Evolutionary conservation across 2,888 invertebrate species (phyloP), one percentile per base, ranked within the genome.

Genomic region (Podabrus alpinus): DNA sequence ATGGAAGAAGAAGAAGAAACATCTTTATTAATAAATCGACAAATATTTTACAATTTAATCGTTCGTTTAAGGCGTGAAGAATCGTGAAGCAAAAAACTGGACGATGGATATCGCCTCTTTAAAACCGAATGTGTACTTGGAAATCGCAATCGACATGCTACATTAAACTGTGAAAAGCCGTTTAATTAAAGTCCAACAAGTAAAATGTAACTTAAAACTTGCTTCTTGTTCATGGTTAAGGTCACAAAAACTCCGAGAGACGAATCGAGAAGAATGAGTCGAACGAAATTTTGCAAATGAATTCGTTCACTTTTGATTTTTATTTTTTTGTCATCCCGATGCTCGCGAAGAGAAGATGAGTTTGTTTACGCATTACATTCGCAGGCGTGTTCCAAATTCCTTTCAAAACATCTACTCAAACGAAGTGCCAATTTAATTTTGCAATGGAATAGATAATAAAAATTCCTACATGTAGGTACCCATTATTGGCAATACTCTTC

Each of bases 181-280:
- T 67, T 71, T 71, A 71, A 71, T 71, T 66, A 66, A 71, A 71
- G 64, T 59, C 67, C 67, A 25, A 25, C 59, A 66, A 71, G 60
- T 16, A 15, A 60, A 59, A 71, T 59, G 59, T 61, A 59, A 15
- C 66, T 60, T 71, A 59, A 67, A 67, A 69, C 71, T 67, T 25
- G 66, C 66, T 71, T 25, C 59, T 64, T 64, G 71, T 67, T 67
- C 66, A 71, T 60, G 71, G 71, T 67, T 71, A 71, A 71, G 71
- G 71, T 71, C 71, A 64, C 62, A 64, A 64, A 64, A 64, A 64
- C 19, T 64, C 21, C 21, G 62, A n/a, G 45, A 45, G 45, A 45
- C 45, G 45, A 45, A 45, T 45, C 45, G 45, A 45, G 45, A 45
- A 45, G 45, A 45, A 45, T 45, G n/a, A n/a, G n/a, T n/a, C 9